Evolutionary conservation across 2,888 invertebrate species (phyloP).

Genomic region (Synergus umbraculus): DNA sequence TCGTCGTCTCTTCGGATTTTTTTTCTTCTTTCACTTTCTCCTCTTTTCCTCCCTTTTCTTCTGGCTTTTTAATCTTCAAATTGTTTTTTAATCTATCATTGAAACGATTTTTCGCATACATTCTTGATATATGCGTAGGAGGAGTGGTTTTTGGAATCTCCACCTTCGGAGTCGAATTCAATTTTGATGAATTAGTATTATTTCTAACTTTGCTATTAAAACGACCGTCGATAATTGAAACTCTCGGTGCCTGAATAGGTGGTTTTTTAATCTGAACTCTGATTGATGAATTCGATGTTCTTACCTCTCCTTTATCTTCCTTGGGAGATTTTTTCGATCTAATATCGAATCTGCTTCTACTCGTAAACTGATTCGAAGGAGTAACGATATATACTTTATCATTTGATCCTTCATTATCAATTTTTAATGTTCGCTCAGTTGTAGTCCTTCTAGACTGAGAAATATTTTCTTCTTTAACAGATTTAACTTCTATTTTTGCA

Average conservation of each 20-base stretch:
- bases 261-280: slow-evolving; percentile 12
- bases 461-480: neutral
- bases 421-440: neutral
- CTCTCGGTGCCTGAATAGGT: neutral
- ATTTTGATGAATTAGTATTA: neutral
- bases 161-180: neutral
- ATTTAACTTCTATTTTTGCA: neutral
- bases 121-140: slow-evolving; percentile 17
- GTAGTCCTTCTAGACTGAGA: neutral
- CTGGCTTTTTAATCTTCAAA: neutral
- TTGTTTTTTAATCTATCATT: neutral
- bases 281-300: neutral
- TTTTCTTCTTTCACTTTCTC: neutral
- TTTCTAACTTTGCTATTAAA: slow-evolving; percentile 7
- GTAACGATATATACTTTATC: neutral
- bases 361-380: neutral
- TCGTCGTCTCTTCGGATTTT: neutral
- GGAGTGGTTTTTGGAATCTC: neutral
- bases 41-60: too few species aligned
- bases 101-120: neutral
- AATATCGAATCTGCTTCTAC: neutral
- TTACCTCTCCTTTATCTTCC: neutral
- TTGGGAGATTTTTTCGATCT: neutral
- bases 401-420: neutral
- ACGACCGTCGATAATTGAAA: neutral